Conservation (phyloP, 2,113 vertebrate species). For the Oreotrochilus melanogaster region DNA sequence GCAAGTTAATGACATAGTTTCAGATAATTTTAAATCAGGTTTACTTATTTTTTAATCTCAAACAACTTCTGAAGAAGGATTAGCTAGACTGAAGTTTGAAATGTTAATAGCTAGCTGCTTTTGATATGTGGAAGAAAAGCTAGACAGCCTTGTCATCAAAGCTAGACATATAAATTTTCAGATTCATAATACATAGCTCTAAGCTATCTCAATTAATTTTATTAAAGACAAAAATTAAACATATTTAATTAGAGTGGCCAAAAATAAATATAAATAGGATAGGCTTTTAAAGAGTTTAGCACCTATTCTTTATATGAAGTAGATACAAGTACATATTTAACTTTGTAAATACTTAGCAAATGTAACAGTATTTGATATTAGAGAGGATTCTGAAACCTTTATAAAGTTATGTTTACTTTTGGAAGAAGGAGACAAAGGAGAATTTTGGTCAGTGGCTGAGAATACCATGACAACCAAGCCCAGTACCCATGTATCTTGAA, state of each 20-base stretch:
- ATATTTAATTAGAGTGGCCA: not conserved
- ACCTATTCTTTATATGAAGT: not conserved
- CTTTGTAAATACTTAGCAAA: not conserved
- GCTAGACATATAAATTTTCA: not conserved
- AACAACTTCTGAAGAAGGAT: not conserved
- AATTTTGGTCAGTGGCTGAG: not conserved
- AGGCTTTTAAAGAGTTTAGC: not conserved
- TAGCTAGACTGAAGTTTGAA: slow-evolving; percentile 11
- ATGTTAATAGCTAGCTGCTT: slow-evolving; percentile 16
- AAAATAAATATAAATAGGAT: not conserved
- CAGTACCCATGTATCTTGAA: not conserved
- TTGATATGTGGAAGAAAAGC: slow-evolving; percentile 18
- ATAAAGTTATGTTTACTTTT: not conserved
- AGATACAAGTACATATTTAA: not conserved
- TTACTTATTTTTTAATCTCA: not conserved
- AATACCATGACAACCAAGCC: not conserved
- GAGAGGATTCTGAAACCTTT: not conserved
- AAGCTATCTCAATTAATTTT: not conserved
- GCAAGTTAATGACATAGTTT: not conserved
- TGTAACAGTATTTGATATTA: not conserved
- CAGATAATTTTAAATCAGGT: slow-evolving; percentile 3
- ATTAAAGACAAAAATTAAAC: not conserved
- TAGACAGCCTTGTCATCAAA: slow-evolving; percentile 17
- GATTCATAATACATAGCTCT: not conserved
- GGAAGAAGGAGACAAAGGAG: not conserved